Conservation (phyloP, 92 coral and sea anemone genomes). For the Bergia sp. region DNA sequence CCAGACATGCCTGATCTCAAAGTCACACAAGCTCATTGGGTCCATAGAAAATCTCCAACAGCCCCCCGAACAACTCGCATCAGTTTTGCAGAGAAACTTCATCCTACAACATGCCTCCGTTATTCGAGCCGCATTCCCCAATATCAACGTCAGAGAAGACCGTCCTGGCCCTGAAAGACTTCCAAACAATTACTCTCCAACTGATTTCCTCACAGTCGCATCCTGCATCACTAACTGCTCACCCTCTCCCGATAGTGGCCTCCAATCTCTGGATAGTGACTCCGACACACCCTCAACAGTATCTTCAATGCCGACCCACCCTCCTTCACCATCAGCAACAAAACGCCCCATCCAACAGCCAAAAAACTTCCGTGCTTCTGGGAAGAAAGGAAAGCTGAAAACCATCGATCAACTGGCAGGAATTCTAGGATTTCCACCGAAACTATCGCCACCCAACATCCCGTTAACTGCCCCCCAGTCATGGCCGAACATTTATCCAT, state of each 20-base stretch:
- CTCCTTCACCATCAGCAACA: too few species aligned
- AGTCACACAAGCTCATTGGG: not conserved
- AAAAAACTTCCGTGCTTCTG: too few species aligned
- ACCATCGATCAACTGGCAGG: too few species aligned
- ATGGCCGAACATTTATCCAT: not conserved
- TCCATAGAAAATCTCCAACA: not conserved
- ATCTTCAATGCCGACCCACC: too few species aligned
- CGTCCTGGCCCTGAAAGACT: not conserved
- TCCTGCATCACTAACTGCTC: not conserved
- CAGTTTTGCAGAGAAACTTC: not conserved
- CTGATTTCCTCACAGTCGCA: not conserved
- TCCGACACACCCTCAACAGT: too few species aligned
- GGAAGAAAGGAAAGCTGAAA: too few species aligned
- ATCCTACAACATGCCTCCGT: not conserved
- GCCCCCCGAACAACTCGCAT: not conserved
- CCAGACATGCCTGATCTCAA: not conserved
- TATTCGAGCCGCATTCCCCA: not conserved
- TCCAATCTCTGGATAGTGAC: too few species aligned
- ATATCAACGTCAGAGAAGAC: not conserved
- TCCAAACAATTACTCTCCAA: not conserved
- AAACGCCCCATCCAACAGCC: too few species aligned
- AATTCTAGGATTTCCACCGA: not conserved
- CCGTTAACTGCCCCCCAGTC: not conserved
- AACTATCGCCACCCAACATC: not conserved
- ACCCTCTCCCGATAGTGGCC: too few species aligned